These are phyloP conservation scores for Drosophila borborema DNA, from an alignment of 2,888 invertebrate species.

Conservation along the genomic window DNA sequence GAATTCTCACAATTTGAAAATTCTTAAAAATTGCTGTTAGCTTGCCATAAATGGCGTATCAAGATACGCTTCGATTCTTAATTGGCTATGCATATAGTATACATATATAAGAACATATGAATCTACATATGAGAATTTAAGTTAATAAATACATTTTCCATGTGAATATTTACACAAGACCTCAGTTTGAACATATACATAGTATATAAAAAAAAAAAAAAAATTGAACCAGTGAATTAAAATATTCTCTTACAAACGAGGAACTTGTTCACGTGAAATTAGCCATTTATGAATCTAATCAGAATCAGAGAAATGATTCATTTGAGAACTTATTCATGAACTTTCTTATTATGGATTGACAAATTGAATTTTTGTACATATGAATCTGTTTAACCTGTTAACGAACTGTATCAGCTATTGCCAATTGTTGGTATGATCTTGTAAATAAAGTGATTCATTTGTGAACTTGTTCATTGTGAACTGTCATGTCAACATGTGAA, in stretches of 20 bases:
- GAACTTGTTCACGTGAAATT: background rate
- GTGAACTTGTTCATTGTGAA: slow-evolving; percentile 6
- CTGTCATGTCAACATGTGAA: background rate
- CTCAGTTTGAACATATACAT: background rate
- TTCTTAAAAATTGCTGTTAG: slow-evolving; percentile 10
- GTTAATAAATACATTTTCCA: background rate
- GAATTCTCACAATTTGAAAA: slow-evolving; percentile 5
- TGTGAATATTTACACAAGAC: slow-evolving; percentile 5
- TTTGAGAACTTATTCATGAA: background rate
- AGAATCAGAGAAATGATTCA: background rate
- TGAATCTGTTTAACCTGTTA: background rate
- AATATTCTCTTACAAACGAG: background rate
- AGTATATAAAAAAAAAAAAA: too few relatives aligned
- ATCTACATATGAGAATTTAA: background rate
- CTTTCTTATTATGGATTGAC: background rate
- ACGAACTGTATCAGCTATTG: background rate
- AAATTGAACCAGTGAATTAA: background rate
- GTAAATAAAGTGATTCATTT: slow-evolving; percentile 4
- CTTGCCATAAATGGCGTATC: slow-evolving; percentile 5
- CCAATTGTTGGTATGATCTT: background rate
- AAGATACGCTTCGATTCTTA: background rate
- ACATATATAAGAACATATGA: background rate
- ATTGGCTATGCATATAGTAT: slow-evolving; percentile 10
- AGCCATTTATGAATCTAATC: background rate
- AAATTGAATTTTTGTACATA: background rate